These are phyloP conservation scores for Protodeltote pygarga DNA, from an alignment of 2,888 invertebrate species.

Conservation along the genomic window DNA sequence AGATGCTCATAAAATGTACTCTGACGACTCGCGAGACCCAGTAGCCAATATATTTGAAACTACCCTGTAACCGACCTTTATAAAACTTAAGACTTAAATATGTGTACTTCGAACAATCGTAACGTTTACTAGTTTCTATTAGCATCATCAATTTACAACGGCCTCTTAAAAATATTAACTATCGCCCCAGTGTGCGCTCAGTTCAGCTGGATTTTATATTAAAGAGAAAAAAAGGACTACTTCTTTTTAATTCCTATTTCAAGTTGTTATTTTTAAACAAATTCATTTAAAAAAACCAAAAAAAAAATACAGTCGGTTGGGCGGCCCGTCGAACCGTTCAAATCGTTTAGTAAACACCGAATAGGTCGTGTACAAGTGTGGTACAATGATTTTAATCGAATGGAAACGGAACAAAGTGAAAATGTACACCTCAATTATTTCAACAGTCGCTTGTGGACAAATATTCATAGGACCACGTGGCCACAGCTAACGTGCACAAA, in stretches of 20 bases:
- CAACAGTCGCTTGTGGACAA: constrained; percentile 79
- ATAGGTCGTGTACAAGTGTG: constrained; percentile 83
- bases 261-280: constrained; percentile 29
- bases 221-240: neutral
- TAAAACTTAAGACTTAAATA: constrained; percentile 68
- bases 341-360: constrained; percentile 86
- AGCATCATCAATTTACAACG: constrained; percentile 13
- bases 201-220: too few relatives aligned
- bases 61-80: constrained; percentile 81
- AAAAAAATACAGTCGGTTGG: constrained; percentile 72
- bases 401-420: constrained; percentile 87
- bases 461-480: constrained; percentile 76
- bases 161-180: neutral
- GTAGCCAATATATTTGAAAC: constrained; percentile 84
- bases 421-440: constrained; percentile 87
- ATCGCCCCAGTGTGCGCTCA: neutral
- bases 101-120: constrained; percentile 34
- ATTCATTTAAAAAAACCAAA: constrained; percentile 53
- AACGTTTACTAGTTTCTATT: constrained; percentile 22
- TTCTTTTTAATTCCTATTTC: constrained; percentile 18
- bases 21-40: constrained; percentile 80
- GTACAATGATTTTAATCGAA: constrained; percentile 86
- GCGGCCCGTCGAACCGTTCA: constrained; percentile 81
- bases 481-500: constrained; percentile 61
- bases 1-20: constrained; percentile 83